Evolutionary conservation across 64 coral and sea anemone genomes (phyloP), one percentile per base, ranked within the genome.

Genomic region (Actinia tenebrosa): DNA sequence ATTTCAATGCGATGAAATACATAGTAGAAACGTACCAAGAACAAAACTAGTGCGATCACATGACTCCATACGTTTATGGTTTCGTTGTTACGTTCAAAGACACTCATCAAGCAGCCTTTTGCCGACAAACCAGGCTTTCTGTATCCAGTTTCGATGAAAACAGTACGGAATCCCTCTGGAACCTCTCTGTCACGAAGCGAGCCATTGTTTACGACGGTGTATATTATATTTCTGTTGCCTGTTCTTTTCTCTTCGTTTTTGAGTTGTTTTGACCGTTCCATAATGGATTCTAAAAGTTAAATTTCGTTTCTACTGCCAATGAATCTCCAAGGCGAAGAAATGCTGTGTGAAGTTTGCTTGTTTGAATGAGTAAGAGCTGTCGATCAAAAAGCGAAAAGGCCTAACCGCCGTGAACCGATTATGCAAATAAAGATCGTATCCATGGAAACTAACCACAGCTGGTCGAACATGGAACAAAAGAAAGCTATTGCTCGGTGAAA

Each of bases 31-130:
- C 94, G 91, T 16, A 97, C 3, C 3, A 69, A n/a, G 45, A 97
- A 97, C 16, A 93, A 46, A 27, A 84, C 84, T 16, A 97, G 83
- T 10, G 94, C 94, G 47, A 97, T 60, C 18, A 54, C 68, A 86
- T 97, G 94, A 71, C 91, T 97, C 94, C 94, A 97, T 15, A 97
- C 86, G 22, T 97, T 97, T 1, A 97, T 64, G 5, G 94, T 97
- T 26, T 97, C 94, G 81, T 97, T 97, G 1, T 88, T 93, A 1
- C 60, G 18, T 58, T 97, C 62, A 44, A 91, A 81, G 14, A 93
- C 54, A 66, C 94, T 97, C 37, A 88, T 77, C 14, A 97, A n/a
- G 18, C 85, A 93, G 15, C 88, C 45, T 47, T 23, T 45, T 4
- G 26, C 59, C 22, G 91, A 88, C 0, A 89, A 71, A 10, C 86